Percentiles rank a stretch among this genome's conserved stretches.
These are phyloP conservation scores for Patiria miniata DNA, from an alignment of 35 echinoderm and acorn worm species.

Conservation along the genomic window DNA sequence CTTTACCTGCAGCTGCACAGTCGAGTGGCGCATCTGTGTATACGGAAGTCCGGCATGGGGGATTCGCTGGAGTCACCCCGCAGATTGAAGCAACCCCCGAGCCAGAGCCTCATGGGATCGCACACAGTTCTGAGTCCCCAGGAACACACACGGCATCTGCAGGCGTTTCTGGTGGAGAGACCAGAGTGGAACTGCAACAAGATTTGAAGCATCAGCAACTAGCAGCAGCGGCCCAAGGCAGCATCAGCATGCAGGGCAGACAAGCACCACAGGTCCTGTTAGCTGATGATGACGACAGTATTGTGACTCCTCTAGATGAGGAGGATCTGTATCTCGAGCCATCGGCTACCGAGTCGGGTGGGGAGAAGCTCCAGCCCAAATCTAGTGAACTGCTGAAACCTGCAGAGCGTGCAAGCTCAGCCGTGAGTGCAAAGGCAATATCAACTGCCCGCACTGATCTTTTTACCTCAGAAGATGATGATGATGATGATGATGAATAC, in stretches of 20 bases:
- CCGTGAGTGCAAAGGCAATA: not conserved
- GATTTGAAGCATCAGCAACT: too few species aligned
- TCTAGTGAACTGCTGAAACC: not conserved
- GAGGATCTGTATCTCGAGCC: not conserved
- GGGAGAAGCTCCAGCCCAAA: not conserved
- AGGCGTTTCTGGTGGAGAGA: too few species aligned
- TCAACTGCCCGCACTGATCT: constrained; percentile 52
- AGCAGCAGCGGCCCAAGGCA: too few species aligned
- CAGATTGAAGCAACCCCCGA: not conserved
- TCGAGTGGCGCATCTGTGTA: not conserved
- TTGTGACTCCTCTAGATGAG: not conserved
- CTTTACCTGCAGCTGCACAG: not conserved
- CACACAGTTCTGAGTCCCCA: too few species aligned
- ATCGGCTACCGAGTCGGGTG: not conserved
- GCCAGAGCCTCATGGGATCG: too few species aligned
- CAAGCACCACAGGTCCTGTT: too few species aligned
- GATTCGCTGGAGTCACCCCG: not conserved
- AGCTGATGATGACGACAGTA: not conserved
- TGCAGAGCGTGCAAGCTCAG: not conserved
- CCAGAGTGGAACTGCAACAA: too few species aligned
- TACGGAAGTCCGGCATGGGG: not conserved
- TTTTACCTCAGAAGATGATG: constrained; percentile 51
- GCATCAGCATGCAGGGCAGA: too few species aligned
- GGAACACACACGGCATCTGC: too few species aligned
- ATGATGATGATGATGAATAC: constrained; percentile 32